Conservation (phyloP, 2,888 invertebrate genomes). For the Horisme vitalbata region DNA sequence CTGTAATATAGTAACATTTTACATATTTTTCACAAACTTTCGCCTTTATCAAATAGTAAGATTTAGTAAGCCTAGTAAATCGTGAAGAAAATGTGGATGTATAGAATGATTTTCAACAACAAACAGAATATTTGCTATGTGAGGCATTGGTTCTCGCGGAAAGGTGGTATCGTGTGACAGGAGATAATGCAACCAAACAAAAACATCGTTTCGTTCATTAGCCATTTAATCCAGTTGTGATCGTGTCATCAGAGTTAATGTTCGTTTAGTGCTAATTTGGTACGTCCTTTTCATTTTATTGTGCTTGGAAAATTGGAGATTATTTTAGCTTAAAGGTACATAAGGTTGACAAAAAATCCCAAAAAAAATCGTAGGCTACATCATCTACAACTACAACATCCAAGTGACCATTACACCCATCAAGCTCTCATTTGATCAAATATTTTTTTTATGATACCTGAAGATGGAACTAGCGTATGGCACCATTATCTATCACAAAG, state of each 20-base stretch:
- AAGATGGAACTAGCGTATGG: no score
- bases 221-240: constrained; percentile 40
- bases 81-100: not conserved
- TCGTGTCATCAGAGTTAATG: constrained; percentile 36
- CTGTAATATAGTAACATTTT: no score
- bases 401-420: no score
- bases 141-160: constrained; percentile 17
- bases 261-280: constrained; percentile 14
- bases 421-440: no score
- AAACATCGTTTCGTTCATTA: constrained; percentile 43
- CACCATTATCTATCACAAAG: no score
- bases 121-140: constrained; percentile 11
- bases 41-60: no score
- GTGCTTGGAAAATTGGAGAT: not conserved
- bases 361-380: no score
- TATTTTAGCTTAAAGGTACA: not conserved
- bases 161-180: constrained; percentile 51
- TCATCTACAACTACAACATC: no score
- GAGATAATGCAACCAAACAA: constrained; percentile 58
- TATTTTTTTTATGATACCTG: no score
- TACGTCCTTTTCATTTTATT: not conserved
- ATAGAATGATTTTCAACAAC: constrained; percentile 1
- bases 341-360: no score
- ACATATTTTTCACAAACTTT: no score
- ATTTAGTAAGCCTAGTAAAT: no score